Evolutionary conservation across 64 coral and sea anemone genomes (phyloP).

Genomic region (Actinia tenebrosa): DNA sequence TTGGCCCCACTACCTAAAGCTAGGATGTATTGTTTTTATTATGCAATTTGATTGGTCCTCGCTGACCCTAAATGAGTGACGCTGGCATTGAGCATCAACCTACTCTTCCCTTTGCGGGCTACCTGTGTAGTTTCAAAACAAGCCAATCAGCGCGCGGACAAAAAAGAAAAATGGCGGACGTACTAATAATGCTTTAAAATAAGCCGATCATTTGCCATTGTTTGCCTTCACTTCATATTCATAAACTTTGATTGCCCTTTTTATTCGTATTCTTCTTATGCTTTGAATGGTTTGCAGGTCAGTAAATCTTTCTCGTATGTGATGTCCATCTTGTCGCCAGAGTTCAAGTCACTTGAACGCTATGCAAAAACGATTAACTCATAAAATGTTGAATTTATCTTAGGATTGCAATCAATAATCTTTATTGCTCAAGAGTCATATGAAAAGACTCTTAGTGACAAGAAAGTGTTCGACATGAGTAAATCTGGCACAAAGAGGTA

Average conservation of each 20-base stretch:
- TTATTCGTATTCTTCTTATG: not conserved
- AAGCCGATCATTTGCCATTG: conserved; percentile 20
- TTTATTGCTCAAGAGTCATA: not conserved
- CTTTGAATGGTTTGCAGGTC: not conserved
- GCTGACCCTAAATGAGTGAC: no score
- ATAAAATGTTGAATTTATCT: not conserved
- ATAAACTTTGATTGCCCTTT: not conserved
- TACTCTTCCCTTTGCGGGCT: not conserved
- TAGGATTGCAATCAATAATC: not conserved
- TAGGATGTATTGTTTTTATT: no score
- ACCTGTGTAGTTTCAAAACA: not conserved
- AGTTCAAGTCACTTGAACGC: not conserved
- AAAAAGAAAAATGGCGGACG: not conserved
- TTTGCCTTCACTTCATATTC: not conserved
- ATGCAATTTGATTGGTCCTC: no score
- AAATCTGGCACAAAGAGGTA: conserved; percentile 14
- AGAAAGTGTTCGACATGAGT: not conserved
- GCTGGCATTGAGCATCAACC: no score
- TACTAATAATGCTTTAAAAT: conserved; percentile 1
- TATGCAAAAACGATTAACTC: not conserved
- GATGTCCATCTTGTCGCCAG: not conserved
- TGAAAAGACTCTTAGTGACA: not conserved
- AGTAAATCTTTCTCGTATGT: not conserved
- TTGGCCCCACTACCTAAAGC: no score
- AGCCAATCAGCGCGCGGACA: not conserved